Conservation (phyloP, 2,888 invertebrate species). For the Gandaritis pyraliata region DNA sequence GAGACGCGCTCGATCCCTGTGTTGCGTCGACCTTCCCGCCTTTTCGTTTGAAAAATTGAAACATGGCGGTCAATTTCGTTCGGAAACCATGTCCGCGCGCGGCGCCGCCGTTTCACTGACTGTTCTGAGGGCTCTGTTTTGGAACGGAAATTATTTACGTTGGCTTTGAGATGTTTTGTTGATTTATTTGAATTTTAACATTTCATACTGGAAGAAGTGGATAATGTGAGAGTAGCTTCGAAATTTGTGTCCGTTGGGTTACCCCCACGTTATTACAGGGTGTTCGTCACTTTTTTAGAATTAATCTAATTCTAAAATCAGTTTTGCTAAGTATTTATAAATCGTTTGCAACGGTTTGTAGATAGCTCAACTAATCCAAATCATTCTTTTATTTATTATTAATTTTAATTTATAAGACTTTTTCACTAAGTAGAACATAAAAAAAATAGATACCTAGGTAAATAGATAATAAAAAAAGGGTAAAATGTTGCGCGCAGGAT, state of each 20-base stretch:
- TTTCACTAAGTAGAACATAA: too few species aligned
- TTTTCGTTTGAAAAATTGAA: slow-evolving; percentile 79
- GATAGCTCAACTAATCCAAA: too few species aligned
- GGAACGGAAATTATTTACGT: slow-evolving; percentile 38
- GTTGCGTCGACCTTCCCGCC: slow-evolving; percentile 72
- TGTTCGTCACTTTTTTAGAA: too few species aligned
- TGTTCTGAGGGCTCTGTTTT: slow-evolving; percentile 60
- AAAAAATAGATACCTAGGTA: too few species aligned
- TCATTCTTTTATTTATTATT: too few species aligned
- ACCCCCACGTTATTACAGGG: neutral
- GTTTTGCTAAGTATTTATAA: too few species aligned
- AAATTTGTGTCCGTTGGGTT: neutral
- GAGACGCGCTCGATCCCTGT: slow-evolving; percentile 50
- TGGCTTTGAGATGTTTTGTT: slow-evolving; percentile 35
- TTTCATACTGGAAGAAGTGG: slow-evolving; percentile 18
- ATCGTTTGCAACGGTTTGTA: too few species aligned
- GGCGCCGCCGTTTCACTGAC: slow-evolving; percentile 53
- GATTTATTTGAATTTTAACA: slow-evolving; percentile 28
- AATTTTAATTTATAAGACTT: too few species aligned
- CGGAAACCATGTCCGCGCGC: slow-evolving; percentile 63
- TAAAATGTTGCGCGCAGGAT: too few species aligned
- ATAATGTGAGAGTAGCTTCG: neutral
- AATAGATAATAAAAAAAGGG: too few species aligned
- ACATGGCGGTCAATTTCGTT: slow-evolving; percentile 64
- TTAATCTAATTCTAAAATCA: too few species aligned